phyloP scores from a whole-genome alignment of 2,797 vertebrate species.

The Melanogrammus aeglefinus region DNA sequence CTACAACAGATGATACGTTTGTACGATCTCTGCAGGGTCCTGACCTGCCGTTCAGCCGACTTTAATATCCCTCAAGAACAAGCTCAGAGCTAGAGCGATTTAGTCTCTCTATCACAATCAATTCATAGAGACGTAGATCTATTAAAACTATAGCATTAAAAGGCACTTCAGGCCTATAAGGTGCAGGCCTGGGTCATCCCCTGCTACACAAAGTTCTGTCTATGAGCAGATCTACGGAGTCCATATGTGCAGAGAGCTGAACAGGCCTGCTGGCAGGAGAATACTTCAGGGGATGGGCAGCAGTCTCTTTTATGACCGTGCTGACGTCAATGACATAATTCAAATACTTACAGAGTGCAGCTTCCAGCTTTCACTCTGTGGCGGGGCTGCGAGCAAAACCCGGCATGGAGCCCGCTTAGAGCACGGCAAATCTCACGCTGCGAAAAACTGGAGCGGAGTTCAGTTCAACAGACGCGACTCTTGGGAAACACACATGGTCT shows the following conservation, averaged over 20 bases:
- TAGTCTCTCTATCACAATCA: neutral
- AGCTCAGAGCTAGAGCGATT: neutral
- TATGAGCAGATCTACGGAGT: constrained; percentile 71
- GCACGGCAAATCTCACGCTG: constrained; percentile 9
- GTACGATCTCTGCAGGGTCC: neutral
- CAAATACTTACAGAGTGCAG: constrained; percentile 95
- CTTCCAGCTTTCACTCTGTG: constrained; percentile 86
- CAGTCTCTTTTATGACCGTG: constrained; percentile 97
- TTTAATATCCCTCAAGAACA: neutral
- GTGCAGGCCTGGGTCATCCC: constrained; percentile 1
- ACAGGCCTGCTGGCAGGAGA: constrained; percentile 89
- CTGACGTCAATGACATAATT: constrained; percentile 99
- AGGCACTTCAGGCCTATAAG: neutral
- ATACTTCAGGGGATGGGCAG: constrained; percentile 87
- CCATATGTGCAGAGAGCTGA: constrained; percentile 76
- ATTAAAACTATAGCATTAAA: neutral
- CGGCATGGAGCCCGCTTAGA: constrained; percentile 65
- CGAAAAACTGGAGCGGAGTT: constrained; percentile 48
- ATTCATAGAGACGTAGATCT: neutral
- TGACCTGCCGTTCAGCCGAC: neutral
- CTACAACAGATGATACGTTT: neutral
- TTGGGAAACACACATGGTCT: constrained; percentile 22
- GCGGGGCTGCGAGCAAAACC: constrained; percentile 74
- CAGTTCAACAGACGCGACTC: neutral
- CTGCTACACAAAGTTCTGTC: constrained; percentile 69